A percentile compares a stretch with the other conserved stretches of the same genome.
Conservation (phyloP, 1,140 invertebrate species). For the Bombus confusus region DNA sequence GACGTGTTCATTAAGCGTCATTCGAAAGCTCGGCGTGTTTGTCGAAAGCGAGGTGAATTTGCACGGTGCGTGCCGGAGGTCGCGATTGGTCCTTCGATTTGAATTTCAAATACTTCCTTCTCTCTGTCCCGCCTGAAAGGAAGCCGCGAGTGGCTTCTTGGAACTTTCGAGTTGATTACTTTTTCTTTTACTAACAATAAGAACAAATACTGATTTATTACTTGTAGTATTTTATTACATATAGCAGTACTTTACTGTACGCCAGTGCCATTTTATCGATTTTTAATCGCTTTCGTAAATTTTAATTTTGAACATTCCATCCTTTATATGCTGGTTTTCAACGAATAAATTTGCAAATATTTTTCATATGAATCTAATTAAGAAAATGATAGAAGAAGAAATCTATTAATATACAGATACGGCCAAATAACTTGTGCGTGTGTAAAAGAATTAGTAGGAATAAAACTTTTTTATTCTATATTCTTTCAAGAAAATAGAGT, state of each 20-base stretch:
- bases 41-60: conserved; percentile 47
- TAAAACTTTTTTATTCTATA: too few relatives aligned
- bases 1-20: conserved; percentile 28
- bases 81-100: conserved; percentile 51
- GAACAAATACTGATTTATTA: background rate
- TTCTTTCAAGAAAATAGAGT: too few relatives aligned
- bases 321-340: too few relatives aligned
- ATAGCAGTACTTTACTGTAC: background rate
- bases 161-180: background rate
- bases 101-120: conserved; percentile 57
- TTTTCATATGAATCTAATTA: too few relatives aligned
- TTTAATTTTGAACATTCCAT: background rate
- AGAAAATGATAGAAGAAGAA: too few relatives aligned
- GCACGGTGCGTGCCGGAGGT: conserved; percentile 23
- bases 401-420: too few relatives aligned
- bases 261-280: background rate
- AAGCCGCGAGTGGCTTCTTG: background rate
- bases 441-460: too few relatives aligned
- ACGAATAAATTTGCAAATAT: too few relatives aligned
- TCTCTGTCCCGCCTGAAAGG: background rate
- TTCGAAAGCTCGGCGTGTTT: conserved; percentile 36
- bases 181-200: background rate
- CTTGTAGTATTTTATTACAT: background rate
- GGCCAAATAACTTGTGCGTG: too few relatives aligned
- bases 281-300: background rate